phyloP scores from a whole-genome alignment of 1,140 invertebrate genomes.

The Hyphantria cunea region DNA sequence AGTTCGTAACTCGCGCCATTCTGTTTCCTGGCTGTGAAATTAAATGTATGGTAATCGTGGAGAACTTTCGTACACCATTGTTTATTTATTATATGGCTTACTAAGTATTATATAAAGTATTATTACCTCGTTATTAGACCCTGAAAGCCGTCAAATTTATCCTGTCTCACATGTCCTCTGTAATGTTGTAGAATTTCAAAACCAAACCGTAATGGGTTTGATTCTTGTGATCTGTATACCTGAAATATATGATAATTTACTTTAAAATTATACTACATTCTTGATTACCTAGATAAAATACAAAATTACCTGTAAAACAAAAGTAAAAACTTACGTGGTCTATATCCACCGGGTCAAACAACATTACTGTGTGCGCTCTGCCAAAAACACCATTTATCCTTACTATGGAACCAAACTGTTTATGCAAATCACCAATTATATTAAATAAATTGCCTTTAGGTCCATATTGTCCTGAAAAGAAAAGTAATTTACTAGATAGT shows the following conservation, averaged over 20 bases:
- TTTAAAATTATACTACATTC: too few relatives aligned
- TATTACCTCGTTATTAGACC: constrained; percentile 63
- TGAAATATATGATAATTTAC: constrained; percentile 10
- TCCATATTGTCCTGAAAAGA: too few relatives aligned
- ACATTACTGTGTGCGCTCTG: constrained; percentile 50
- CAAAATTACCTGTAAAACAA: too few relatives aligned
- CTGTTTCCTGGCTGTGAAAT: constrained; percentile 50
- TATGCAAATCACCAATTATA: constrained; percentile 39
- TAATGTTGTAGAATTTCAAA: constrained; percentile 58
- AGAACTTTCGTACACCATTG: background rate
- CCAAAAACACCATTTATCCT: constrained; percentile 54
- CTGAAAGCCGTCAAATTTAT: constrained; percentile 46
- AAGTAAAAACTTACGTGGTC: constrained; percentile 48
- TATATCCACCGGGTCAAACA: constrained; percentile 61
- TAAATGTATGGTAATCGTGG: constrained; percentile 28
- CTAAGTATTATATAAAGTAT: constrained; percentile 14
- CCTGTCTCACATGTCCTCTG: constrained; percentile 49
- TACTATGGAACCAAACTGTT: constrained; percentile 55
- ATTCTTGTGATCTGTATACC: constrained; percentile 62
- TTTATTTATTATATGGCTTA: too few relatives aligned
- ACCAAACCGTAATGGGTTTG: constrained; percentile 52
- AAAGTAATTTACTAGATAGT: too few relatives aligned
- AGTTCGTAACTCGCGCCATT: constrained; percentile 66
- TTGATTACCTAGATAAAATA: too few relatives aligned
- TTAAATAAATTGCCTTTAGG: constrained; percentile 45